These are phyloP conservation scores for Habropoda laboriosa DNA, from an alignment of 1,140 invertebrate genomes.

Conservation along the genomic window DNA sequence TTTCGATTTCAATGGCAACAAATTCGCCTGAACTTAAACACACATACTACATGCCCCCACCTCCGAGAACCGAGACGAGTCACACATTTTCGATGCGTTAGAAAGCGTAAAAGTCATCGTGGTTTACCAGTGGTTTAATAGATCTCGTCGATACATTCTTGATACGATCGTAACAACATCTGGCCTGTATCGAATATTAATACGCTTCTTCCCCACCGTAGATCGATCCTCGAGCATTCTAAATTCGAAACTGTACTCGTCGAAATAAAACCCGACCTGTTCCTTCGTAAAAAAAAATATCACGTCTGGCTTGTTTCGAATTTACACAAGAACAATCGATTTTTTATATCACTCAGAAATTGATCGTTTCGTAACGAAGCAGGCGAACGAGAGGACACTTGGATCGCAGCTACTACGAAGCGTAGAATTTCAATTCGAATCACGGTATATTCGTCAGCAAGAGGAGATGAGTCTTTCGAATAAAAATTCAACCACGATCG, in stretches of 20 bases:
- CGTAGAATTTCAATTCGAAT: background rate
- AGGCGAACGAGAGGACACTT: background rate
- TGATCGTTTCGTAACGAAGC: no score
- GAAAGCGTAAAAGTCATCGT: slow-evolving; percentile 1
- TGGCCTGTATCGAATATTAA: slow-evolving; percentile 14
- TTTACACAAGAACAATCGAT: no score
- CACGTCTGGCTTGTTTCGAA: no score
- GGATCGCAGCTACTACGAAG: background rate
- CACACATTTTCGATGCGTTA: background rate
- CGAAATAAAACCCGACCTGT: background rate
- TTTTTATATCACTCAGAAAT: no score
- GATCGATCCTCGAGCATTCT: background rate
- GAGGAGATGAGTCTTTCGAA: no score
- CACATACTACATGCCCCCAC: background rate
- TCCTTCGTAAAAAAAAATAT: background rate
- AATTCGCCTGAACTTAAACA: background rate
- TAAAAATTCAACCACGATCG: background rate
- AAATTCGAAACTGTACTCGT: background rate
- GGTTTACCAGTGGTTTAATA: slow-evolving; percentile 12
- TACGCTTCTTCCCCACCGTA: background rate
- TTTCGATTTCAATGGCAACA: background rate
- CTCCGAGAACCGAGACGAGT: background rate
- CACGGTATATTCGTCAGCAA: no score
- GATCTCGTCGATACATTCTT: slow-evolving; percentile 31
- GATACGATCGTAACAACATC: slow-evolving; percentile 11